Base-by-base conservation (phyloP, 2,888 invertebrate genomes). In the Lepidochrysops patricia region DNA sequence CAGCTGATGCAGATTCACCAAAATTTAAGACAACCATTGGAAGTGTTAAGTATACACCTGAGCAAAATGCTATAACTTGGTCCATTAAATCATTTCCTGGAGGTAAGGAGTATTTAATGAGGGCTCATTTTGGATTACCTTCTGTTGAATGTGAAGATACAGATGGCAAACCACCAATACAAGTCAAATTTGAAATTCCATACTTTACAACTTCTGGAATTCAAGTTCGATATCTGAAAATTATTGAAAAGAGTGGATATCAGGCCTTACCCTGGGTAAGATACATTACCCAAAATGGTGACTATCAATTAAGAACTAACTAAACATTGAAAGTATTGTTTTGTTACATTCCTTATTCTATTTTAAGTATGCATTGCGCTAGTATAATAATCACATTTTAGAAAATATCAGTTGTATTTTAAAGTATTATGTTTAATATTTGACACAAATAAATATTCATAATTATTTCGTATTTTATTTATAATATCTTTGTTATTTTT, bases 231-330 rank as follows among this genome's bases (percentile, higher is more conserved):
- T 98, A 98, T 77, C 89, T 98, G 76, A 98, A 98, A 86, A 99
- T 99, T 71, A 99, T 99, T 72, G 99, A 99, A 77, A 99, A 99
- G 87, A 98, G 98, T 82, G 99, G 99, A 0, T 99, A 99, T 81
- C 99, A 99, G 84, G 99, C 99, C 0, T 80, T 99, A 65, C 99
- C 99, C 0, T 99, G 99, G 99, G 99, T 99, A 4, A 91, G 99
- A n/a, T 99, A 99, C 80, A 99, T 99, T 67, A 99, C 99, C 43
- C 98, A 99, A 80, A 99, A 99, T 80, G 99, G 99, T 58, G 99
- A 99, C 82, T 99, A 99, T 80, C 98, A 99, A 79, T 89, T 99
- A 67, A 92, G 99, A 83, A 99, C 97, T 68, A 97, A 96, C 86
- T 97, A 90, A 66, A 29, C 50, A 59, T 59, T 60, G 57, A 63